Evolutionary conservation across 2,888 invertebrate species (phyloP).

Genomic region (Eupeodes latifasciatus): DNA sequence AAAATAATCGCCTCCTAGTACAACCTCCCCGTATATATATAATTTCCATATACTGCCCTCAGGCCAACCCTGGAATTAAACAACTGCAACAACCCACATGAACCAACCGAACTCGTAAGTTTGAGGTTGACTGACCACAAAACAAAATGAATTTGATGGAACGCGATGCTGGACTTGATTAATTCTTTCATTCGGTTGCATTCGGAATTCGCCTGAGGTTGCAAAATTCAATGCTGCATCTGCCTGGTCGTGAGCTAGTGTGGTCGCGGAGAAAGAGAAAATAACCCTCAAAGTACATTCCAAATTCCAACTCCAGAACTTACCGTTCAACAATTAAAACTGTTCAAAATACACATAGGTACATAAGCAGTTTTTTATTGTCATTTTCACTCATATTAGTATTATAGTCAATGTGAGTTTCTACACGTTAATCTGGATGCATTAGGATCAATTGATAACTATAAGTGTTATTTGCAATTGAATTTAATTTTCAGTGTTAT

Average conservation of each 20-base stretch:
- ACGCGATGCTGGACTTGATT: constrained; percentile 69
- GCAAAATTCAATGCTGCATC: constrained; percentile 44
- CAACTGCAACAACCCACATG: constrained; percentile 1
- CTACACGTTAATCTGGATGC: constrained; percentile 56
- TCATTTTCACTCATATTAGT: constrained; percentile 48
- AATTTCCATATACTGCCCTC: constrained; percentile 3
- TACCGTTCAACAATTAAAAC: neutral
- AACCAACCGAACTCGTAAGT: constrained; percentile 33
- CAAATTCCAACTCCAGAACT: neutral
- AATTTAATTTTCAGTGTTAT: constrained; percentile 44
- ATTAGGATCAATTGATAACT: constrained; percentile 61
- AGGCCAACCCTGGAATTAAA: constrained; percentile 14
- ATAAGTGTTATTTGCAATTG: constrained; percentile 68
- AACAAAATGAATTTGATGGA: constrained; percentile 74
- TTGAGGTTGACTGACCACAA: constrained; percentile 66
- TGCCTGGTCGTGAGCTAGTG: neutral
- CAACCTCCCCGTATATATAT: too few species aligned
- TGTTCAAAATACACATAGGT: neutral
- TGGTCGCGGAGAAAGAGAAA: neutral
- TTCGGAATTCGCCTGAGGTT: constrained; percentile 63
- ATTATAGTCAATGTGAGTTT: constrained; percentile 47
- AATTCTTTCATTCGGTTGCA: constrained; percentile 73
- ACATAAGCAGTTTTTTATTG: neutral
- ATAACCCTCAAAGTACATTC: neutral
- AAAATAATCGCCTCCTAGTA: too few species aligned